Evolutionary conservation across 2,797 vertebrate species (phyloP).

Genomic region (Cuniculus paca): DNA sequence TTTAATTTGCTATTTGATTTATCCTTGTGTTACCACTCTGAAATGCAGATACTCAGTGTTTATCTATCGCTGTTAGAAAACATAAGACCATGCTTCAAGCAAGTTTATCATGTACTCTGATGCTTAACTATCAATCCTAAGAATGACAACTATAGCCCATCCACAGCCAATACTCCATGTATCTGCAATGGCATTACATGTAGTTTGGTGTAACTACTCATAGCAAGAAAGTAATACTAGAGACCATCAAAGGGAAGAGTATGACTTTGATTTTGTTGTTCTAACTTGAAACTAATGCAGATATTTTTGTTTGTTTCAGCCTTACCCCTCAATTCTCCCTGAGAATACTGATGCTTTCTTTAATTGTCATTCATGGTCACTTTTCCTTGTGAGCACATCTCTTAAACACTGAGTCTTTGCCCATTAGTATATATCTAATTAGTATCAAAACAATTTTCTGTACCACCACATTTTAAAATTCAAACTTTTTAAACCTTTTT

Average conservation of each 20-base stretch:
- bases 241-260: slow-evolving; percentile 32
- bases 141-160: slow-evolving; percentile 66
- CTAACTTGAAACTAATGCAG: neutral
- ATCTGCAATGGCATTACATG: slow-evolving; percentile 34
- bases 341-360: slow-evolving; percentile 77
- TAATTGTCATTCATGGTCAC: slow-evolving; percentile 72
- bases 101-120: slow-evolving; percentile 76
- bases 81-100: slow-evolving; percentile 69
- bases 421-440: slow-evolving; percentile 15
- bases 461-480: slow-evolving; percentile 63
- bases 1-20: slow-evolving; percentile 86
- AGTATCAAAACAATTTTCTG: slow-evolving; percentile 51
- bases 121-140: slow-evolving; percentile 67
- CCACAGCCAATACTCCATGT: slow-evolving; percentile 57
- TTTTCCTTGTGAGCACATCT: slow-evolving; percentile 76
- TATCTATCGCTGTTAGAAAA: slow-evolving; percentile 71
- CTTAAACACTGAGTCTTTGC: slow-evolving; percentile 67
- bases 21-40: slow-evolving; percentile 78
- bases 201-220: slow-evolving; percentile 46
- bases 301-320: slow-evolving; percentile 61
- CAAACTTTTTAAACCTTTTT: slow-evolving; percentile 68
- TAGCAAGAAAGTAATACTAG: slow-evolving; percentile 66
- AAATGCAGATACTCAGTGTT: slow-evolving; percentile 74
- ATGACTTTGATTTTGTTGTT: neutral
- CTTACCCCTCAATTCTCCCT: slow-evolving; percentile 61